Base-by-base conservation (phyloP, 2,113 vertebrate species). In the Urocynchramus pylzowi region DNA sequence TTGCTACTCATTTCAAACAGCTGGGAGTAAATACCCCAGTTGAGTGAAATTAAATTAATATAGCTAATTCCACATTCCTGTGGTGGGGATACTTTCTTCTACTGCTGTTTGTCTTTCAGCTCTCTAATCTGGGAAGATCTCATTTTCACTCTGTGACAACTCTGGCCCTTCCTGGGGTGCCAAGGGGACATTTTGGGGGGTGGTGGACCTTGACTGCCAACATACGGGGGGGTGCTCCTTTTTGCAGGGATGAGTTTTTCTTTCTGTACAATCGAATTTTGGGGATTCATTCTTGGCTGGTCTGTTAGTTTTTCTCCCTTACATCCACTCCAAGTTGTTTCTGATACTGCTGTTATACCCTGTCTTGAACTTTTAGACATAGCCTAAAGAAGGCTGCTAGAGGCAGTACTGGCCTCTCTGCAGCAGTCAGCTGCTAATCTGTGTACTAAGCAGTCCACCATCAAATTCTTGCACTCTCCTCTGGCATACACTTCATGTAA, bases 381-480 rank as follows among this genome's bases (percentile, higher is more conserved):
- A 92, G 91, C 70, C 94, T 96, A 91, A 95, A 90, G 81, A 71
- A 87, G 74, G 50, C 74, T 97, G 56, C 90, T 82, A n/a, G n/a
- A n/a, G n/a, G 68, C 64, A 60, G 88, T 71, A 5, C 88, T 41
- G 82, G 73, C 73, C 95, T 95, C 67, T 85, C 61, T 50, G 11
- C 74, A 96, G 95, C 27, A 4, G 50, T 90, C 86, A 50, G 96
- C 81, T 85, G 42, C 50, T 59, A 30, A 50, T 79, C 52, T 47
- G 11, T 41, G 69, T 87, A 30, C 13, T 42, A 77, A 94, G 33
- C 61, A 89, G 79, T 41, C 35, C 67, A 60, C 54, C 7, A 3
- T 49, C 60, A 70, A 85, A 61, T 89, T 33, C 31, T 59, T 71
- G 50, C 4, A 74, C 45, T 69, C 87, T 65, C 35, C 8, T 56